phyloP scores from a whole-genome alignment of 2,113 vertebrate species.

The Phylloscopus whistleri region DNA sequence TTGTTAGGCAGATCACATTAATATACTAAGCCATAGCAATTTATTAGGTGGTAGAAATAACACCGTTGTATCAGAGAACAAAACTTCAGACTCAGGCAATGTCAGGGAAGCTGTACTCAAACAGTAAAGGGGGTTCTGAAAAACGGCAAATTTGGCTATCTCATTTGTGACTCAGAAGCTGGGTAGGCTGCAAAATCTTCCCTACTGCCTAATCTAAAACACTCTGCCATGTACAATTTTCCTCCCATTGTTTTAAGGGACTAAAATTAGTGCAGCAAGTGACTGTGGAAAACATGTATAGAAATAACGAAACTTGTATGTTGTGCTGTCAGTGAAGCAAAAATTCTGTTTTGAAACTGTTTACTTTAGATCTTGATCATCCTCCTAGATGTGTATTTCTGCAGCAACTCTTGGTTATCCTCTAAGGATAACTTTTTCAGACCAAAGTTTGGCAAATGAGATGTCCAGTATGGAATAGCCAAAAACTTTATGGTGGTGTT shows the following conservation, averaged over 20 bases:
- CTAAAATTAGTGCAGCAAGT: slow-evolving; percentile 4
- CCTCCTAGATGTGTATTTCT: neutral
- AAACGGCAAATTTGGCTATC: neutral
- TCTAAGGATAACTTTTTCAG: neutral
- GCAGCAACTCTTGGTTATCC: neutral
- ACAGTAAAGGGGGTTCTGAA: neutral
- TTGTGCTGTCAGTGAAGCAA: neutral
- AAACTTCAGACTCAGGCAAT: neutral
- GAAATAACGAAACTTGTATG: neutral
- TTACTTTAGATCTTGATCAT: neutral
- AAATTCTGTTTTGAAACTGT: neutral
- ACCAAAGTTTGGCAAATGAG: neutral
- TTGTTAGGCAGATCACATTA: neutral
- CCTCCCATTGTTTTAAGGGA: slow-evolving; percentile 24
- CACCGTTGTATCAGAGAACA: neutral
- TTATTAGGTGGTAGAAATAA: neutral
- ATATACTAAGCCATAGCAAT: neutral
- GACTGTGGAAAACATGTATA: neutral
- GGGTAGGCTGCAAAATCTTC: neutral
- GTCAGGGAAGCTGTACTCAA: neutral
- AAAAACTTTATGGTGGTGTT: neutral
- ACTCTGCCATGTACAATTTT: neutral
- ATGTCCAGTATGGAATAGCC: neutral
- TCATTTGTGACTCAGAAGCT: neutral
- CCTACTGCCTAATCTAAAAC: neutral